These are phyloP conservation scores for Drosophila lutescens DNA, from an alignment of 2,888 invertebrate genomes.

Conservation along the genomic window DNA sequence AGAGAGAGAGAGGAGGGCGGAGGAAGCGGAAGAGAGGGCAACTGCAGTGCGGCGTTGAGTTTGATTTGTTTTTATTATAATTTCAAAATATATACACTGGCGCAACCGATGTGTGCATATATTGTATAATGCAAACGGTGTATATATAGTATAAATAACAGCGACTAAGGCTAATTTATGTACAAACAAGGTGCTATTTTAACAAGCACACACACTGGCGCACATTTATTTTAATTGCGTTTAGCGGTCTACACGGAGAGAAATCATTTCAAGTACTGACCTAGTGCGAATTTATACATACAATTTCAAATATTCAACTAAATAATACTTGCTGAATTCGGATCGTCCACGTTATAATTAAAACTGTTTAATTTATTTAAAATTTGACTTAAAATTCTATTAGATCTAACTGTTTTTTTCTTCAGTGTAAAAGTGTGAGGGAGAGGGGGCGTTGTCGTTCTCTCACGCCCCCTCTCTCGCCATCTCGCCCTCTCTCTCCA, in stretches of 20 bases:
- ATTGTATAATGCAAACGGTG: conserved; percentile 32
- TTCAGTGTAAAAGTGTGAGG: conserved; percentile 8
- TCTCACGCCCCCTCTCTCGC: conserved; percentile 9
- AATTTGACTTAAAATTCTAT: too few species aligned
- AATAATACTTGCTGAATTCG: too few species aligned
- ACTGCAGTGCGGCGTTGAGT: conserved; percentile 32
- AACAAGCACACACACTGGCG: conserved; percentile 28
- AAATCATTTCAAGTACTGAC: too few species aligned
- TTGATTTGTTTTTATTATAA: conserved; percentile 37
- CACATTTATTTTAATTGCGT: conserved; percentile 69
- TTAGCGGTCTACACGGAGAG: conserved; percentile 24
- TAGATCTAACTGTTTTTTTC: not conserved
- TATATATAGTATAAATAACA: conserved; percentile 60
- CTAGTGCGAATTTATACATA: too few species aligned
- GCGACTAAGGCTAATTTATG: conserved; percentile 72
- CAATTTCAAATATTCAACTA: too few species aligned
- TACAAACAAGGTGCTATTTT: conserved; percentile 77
- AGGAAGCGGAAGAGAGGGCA: conserved; percentile 4
- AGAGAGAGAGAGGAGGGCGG: not conserved
- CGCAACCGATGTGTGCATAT: conserved; percentile 17
- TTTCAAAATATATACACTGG: conserved; percentile 37
- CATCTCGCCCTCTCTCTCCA: conserved; percentile 1
- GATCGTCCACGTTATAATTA: too few species aligned
- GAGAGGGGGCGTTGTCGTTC: conserved; percentile 34
- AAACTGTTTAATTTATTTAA: too few species aligned